Percentiles rank a stretch among this genome's conserved stretches.
Evolutionary conservation across 1,140 invertebrate species (phyloP).

Genomic region (Acyrthosiphon pisum): DNA sequence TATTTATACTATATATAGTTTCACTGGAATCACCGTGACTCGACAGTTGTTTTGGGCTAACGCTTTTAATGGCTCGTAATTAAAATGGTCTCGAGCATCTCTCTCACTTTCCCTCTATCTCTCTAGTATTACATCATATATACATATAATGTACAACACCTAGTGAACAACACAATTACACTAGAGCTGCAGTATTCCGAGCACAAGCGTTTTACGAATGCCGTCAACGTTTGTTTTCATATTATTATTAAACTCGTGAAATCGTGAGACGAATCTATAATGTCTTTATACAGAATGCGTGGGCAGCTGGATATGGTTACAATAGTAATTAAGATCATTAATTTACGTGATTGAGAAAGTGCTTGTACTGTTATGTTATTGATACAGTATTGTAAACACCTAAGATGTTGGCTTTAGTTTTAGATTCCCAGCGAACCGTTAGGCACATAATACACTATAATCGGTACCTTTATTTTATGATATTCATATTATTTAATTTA

Average conservation of each 20-base stretch:
- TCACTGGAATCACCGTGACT: slow-evolving; percentile 1
- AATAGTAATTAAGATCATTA: slow-evolving; percentile 18
- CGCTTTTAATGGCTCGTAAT: background rate
- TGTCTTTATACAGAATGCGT: background rate
- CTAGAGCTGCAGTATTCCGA: background rate
- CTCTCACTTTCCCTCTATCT: background rate
- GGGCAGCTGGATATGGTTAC: background rate
- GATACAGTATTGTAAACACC: background rate
- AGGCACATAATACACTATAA: background rate
- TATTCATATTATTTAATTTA: background rate
- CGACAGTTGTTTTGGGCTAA: background rate
- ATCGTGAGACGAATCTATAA: background rate
- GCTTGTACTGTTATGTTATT: background rate
- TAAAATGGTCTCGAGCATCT: background rate
- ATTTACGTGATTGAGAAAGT: background rate
- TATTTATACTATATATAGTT: background rate
- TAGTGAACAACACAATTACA: background rate
- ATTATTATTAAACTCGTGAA: background rate
- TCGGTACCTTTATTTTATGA: too few relatives aligned
- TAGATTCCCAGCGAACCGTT: background rate
- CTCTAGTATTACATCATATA: background rate
- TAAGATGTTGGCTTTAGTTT: background rate
- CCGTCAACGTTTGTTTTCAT: background rate
- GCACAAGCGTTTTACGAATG: background rate
- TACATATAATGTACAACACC: background rate